Evolutionary conservation across 2,888 invertebrate genomes (phyloP), one percentile per base, ranked within the genome.

Genomic region (Allophyes oxyacanthae): DNA sequence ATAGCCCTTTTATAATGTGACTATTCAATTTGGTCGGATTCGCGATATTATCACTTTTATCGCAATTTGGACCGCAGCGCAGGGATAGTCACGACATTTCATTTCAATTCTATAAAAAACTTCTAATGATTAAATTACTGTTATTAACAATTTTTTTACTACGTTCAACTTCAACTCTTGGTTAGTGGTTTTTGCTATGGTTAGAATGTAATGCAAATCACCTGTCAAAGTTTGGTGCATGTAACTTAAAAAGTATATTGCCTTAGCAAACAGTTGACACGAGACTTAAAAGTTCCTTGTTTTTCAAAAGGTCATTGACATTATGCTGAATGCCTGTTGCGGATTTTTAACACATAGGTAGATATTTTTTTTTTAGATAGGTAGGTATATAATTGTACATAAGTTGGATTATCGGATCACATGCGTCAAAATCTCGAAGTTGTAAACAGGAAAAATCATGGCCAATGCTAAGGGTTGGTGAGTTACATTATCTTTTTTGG

Each of bases 221-320:
- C 36, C 53, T 53, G 49, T 52, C 51, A 50, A 42, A 52, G 34
- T 59, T 46, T 42, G 15, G 37, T 58, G 45, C 42, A 54, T 50
- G 36, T 48, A 50, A 51, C 26, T 53, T 57, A 26, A 55, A n/a
- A n/a, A n/a, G n/a, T n/a, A n/a, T n/a, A 46, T 52, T 57, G 49
- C 43, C 34, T 54, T 41, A 52, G 44, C 50, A 37, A 41, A 28
- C 42, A 41, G 48, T 62, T 55, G 37, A 59, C 26, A 36, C 37
- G 34, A 48, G 32, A 42, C 58, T 61, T 49, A 43, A n/a, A 11
- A 57, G 33, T 37, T 50, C 32, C 43, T 51, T 64, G 48, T 50
- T 57, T 69, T 53, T 48, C 30, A 54, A 72, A 72, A 77, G 85
- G 77, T 85, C 81, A 79, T 70, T 75, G 79, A 81, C 83, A 72